phyloP scores from a whole-genome alignment of 2,797 vertebrate genomes.

The Sphenopsis melanotis region DNA sequence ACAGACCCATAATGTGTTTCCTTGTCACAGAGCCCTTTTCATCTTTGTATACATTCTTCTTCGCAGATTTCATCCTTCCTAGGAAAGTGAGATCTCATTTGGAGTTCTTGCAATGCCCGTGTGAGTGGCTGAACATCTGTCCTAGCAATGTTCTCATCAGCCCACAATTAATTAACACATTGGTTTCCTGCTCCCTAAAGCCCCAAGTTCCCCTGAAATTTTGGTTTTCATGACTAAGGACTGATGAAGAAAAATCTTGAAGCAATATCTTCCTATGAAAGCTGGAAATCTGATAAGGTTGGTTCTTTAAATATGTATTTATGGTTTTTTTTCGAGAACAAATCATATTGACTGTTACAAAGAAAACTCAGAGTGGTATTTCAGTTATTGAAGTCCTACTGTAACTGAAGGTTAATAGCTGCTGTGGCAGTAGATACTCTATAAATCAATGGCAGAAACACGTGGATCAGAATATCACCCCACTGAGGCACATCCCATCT shows the following conservation, averaged over 20 bases:
- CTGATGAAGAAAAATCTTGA: background rate
- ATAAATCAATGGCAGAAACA: conserved; percentile 51
- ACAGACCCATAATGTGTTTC: background rate
- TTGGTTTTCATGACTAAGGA: background rate
- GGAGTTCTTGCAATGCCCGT: background rate
- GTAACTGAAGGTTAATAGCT: conserved; percentile 42
- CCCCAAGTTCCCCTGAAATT: background rate
- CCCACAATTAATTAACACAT: conserved; percentile 23
- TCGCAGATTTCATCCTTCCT: background rate
- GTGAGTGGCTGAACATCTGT: conserved; percentile 31
- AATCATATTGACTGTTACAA: background rate
- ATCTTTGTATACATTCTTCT: background rate
- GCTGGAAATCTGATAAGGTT: background rate
- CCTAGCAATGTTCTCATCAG: background rate
- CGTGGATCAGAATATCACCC: background rate
- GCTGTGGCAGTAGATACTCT: conserved; percentile 27
- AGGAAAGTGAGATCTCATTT: background rate
- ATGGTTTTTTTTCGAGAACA: background rate
- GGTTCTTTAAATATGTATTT: background rate
- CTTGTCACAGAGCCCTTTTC: background rate
- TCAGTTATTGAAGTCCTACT: conserved; percentile 40
- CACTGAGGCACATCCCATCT: background rate
- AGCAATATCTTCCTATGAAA: background rate
- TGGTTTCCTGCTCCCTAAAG: background rate
- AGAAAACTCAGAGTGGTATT: conserved; percentile 22